Conservation (phyloP, 2,888 invertebrate genomes). For the Gerris lacustris region DNA sequence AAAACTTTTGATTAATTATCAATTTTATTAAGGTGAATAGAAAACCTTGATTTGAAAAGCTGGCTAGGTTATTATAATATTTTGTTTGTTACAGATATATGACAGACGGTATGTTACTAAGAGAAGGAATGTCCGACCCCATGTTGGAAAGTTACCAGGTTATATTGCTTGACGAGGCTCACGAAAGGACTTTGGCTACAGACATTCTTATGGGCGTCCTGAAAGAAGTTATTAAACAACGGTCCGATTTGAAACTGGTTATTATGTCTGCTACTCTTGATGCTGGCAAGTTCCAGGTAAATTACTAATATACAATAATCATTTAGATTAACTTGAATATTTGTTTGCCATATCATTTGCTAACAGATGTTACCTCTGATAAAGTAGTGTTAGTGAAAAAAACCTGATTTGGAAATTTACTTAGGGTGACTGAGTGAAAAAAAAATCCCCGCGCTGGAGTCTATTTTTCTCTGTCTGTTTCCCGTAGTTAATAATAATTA, state of each 20-base stretch:
- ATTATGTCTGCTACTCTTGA: slow-evolving; percentile 99
- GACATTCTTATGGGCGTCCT: slow-evolving; percentile 98
- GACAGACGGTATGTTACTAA: slow-evolving; percentile 99
- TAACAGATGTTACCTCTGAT: too few species aligned
- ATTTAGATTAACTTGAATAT: not conserved
- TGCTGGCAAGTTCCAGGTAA: slow-evolving; percentile 87
- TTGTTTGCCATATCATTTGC: too few species aligned
- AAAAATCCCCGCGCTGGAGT: too few species aligned
- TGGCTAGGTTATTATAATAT: not conserved
- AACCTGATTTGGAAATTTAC: too few species aligned
- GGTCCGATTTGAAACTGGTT: slow-evolving; percentile 86
- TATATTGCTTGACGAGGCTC: slow-evolving; percentile 93
- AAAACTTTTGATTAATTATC: too few species aligned
- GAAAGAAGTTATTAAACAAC: slow-evolving; percentile 89
- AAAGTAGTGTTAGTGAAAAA: too few species aligned
- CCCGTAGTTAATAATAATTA: too few species aligned
- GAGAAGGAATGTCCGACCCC: slow-evolving; percentile 99
- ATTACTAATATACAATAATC: slow-evolving; percentile 5
- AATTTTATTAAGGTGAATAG: too few species aligned
- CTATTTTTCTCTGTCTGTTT: too few species aligned
- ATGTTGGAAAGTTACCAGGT: slow-evolving; percentile 93
- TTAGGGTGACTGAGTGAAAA: too few species aligned
- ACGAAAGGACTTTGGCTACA: slow-evolving; percentile 95
- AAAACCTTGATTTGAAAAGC: too few species aligned
- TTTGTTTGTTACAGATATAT: slow-evolving; percentile 55